Base-by-base conservation (phyloP, 2,113 vertebrate species). In the Chlamydotis undulata region DNA sequence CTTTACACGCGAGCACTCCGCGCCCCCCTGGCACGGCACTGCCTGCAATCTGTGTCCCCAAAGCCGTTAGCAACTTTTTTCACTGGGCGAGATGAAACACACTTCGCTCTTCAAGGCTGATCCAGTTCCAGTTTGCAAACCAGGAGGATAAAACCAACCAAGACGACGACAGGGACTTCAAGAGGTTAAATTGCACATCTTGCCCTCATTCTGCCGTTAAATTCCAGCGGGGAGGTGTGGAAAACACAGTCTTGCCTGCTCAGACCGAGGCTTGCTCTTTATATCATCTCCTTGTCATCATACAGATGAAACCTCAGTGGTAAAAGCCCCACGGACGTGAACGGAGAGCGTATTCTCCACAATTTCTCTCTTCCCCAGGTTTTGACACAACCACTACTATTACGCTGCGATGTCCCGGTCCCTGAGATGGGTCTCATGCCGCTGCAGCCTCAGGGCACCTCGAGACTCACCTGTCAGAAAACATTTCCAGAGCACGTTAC, bases 361-460 rank as follows among this genome's bases (percentile, higher is more conserved):
- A 19, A 1, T 31, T 65, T 24, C 59, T 17, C 26, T 6, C 19
- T 31, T 24, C 4, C 2, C 31, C 29, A 13, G 2, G 0, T 19
- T 63, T 22, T 14, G 39, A 7, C 33, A 22, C 17, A 14, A 21
- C n/a, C 71, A 8, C 21, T 17, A 3, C 37, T 19, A 1, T 4
- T 2, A 3, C 1, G 33, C 43, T 14, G 47, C 2, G 0, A 12
- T 2, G 4, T 19, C 41, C n/a, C 4, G 0, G 14, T 8, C 21
- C 31, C 26, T 8, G 6, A 7, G 16, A 2, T 0, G 6, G 47
- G 33, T 22, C 45, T 35, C 24, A 22, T 1, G 13, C 56, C 22
- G 86, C 55, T 26, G 56, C 47, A 3, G 9, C 47, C 39, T 56
- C n/a, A 4, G 41, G 11, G 41, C 29, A 16, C 52, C 5, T 0